These are phyloP conservation scores for Athetis lepigone DNA, from an alignment of 2,888 invertebrate genomes.

Conservation along the genomic window DNA sequence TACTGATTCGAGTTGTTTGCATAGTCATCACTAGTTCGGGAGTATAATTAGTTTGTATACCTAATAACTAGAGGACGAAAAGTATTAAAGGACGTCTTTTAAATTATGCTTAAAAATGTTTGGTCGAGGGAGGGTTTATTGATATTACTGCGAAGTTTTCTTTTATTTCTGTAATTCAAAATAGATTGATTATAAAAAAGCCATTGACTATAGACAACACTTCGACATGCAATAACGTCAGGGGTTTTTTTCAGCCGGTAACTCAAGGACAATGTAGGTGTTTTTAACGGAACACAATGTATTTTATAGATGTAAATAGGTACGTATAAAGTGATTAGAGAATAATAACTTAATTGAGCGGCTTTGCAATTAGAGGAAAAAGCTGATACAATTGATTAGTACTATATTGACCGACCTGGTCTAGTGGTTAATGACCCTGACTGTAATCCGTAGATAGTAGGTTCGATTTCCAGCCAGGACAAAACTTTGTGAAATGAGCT, in stretches of 20 bases:
- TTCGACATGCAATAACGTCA: slow-evolving; percentile 11
- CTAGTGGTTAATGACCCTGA: too few relatives aligned
- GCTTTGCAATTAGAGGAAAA: slow-evolving; percentile 7
- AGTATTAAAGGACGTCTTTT: too few relatives aligned
- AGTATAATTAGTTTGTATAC: slow-evolving; percentile 48
- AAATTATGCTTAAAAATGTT: too few relatives aligned
- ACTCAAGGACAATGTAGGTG: slow-evolving; percentile 15
- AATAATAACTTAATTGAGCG: slow-evolving; percentile 16
- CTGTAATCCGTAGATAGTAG: too few relatives aligned
- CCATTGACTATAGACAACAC: too few relatives aligned
- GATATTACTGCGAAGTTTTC: background rate
- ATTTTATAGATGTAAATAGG: slow-evolving; percentile 3
- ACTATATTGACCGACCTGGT: too few relatives aligned
- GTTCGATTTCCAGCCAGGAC: too few relatives aligned
- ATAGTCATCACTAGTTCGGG: slow-evolving; percentile 51
- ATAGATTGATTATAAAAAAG: background rate
- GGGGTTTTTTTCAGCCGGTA: background rate
- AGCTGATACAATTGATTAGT: too few relatives aligned
- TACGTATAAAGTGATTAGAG: slow-evolving; percentile 22
- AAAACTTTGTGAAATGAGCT: too few relatives aligned
- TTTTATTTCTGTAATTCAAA: background rate
- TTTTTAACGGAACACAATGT: slow-evolving; percentile 9
- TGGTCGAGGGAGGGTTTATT: background rate
- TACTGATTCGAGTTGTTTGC: slow-evolving; percentile 57
- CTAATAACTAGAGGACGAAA: too few relatives aligned